Evolutionary conservation across 2,797 vertebrate species (phyloP), one percentile per base, ranked within the genome.

Genomic region (Trichosurus vulpecula): DNA sequence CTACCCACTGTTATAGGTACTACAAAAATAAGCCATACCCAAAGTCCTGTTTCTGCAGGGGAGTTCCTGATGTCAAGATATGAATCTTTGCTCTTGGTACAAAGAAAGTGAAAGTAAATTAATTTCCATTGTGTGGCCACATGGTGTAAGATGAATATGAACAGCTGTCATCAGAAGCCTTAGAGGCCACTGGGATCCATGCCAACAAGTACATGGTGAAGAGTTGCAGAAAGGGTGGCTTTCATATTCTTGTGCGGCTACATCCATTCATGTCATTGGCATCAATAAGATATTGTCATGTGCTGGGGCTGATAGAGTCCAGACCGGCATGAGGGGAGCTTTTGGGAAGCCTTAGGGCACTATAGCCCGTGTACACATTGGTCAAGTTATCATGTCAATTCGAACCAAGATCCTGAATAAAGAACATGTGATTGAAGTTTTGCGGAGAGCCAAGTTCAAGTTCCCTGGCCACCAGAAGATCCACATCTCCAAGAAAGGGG

Each of bases 1-100:
- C 90, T 0, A 98, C 58, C 90, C 97, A 92, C 97, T 99, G 99
- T 96, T 99, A 99, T 98, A 98, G 99, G 90, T 99, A 99, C 97
- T 99, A 99, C 98, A 99, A 99, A 98, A 99, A 99, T 98, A 99
- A 99, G 96, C 99, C 99, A 0, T 99, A 99, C 98, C 99, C 99
- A 14, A 99, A 99, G 98, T 99, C 99, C 61, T 99, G 99, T 29
- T 99, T 99, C 99, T 99, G 99, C 98, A 98, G 99, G 31, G 99
- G 99, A 94, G 99, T 99, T 6, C 99, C 99, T 55, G 99, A 99
- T 98, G 99, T 99, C 35, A 99, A 99, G 98, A 99, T 99, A 98
- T 99, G 99, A 96, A 99, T 99, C 98, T 99, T 99, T 1, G 99
- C 99, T 97, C 96, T 99, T 98, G 99, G 99, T 30, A 99, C 99